phyloP scores from a whole-genome alignment of 1,140 invertebrate species.

The Maconellicoccus hirsutus region DNA sequence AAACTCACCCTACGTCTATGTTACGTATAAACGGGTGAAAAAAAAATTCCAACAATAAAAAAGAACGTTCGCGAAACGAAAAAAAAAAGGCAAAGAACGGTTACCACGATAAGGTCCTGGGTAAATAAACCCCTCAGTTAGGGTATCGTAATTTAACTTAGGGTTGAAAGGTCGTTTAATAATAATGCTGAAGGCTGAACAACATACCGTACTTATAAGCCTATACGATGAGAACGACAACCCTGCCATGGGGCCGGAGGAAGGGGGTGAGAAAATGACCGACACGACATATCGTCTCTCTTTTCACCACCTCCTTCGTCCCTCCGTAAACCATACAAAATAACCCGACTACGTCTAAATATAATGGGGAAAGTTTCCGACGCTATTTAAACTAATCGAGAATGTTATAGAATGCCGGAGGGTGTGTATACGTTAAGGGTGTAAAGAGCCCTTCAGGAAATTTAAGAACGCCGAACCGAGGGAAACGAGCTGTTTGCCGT shows the following conservation, averaged over 20 bases:
- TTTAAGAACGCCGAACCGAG: neutral
- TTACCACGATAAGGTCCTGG: neutral
- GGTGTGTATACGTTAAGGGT: slow-evolving; percentile 12
- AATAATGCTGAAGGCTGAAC: slow-evolving; percentile 19
- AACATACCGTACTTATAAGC: slow-evolving; percentile 7
- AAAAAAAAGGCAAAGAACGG: slow-evolving; percentile 4
- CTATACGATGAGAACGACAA: neutral
- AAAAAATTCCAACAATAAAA: neutral
- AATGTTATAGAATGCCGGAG: slow-evolving; percentile 17
- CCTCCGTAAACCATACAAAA: neutral
- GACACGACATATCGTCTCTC: slow-evolving; percentile 14
- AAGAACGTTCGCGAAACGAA: neutral
- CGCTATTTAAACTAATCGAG: slow-evolving; percentile 22
- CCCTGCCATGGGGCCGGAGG: neutral
- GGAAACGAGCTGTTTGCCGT: neutral
- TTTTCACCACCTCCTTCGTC: neutral
- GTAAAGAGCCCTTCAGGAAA: slow-evolving; percentile 19
- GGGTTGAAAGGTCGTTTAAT: slow-evolving; percentile 22
- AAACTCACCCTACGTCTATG: neutral
- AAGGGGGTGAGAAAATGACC: slow-evolving; percentile 16
- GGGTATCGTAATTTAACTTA: slow-evolving; percentile 3
- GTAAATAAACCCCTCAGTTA: slow-evolving; percentile 11
- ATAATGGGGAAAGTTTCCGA: slow-evolving; percentile 20
- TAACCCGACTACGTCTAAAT: neutral
- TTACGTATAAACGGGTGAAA: neutral